Percentiles rank a stretch among this genome's conserved stretches.
These are phyloP conservation scores for Sphaerophoria taeniata DNA, from an alignment of 2,888 invertebrate species.

Conservation along the genomic window DNA sequence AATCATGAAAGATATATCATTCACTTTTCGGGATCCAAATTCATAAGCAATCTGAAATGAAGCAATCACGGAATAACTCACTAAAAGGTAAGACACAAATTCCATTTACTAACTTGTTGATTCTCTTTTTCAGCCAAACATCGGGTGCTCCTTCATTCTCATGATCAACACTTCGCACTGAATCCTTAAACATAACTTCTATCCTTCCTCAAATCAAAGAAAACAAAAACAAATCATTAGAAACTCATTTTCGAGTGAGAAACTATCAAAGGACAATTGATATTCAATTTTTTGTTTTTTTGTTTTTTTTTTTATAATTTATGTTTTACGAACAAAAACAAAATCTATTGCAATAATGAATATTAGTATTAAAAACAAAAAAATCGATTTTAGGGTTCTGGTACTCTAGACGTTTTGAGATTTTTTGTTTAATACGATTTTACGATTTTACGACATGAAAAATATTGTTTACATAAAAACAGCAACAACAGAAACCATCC, in stretches of 20 bases:
- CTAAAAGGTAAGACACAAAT: conserved; percentile 61
- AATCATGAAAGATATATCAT: no score
- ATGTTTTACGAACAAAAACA: conserved; percentile 38
- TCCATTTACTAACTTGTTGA: conserved; percentile 69
- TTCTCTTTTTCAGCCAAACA: conserved; percentile 67
- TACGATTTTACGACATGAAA: no score
- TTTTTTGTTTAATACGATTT: conserved; percentile 38
- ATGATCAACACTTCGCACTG: conserved; percentile 40
- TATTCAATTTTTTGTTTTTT: conserved; percentile 34
- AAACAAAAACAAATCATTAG: conserved; percentile 15
- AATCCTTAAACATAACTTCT: conserved; percentile 35
- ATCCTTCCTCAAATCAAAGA: not conserved
- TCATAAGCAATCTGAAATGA: conserved; percentile 11
- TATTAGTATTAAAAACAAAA: conserved; percentile 61
- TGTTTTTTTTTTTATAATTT: conserved; percentile 38
- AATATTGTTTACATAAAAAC: no score
- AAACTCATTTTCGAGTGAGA: conserved; percentile 45
- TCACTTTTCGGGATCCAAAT: no score
- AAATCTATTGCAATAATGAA: conserved; percentile 64
- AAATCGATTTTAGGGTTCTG: conserved; percentile 18
- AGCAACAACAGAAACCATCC: no score
- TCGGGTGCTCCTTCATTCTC: conserved; percentile 30
- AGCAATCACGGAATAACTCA: conserved; percentile 10
- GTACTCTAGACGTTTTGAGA: conserved; percentile 17
- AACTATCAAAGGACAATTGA: conserved; percentile 53